Evolutionary conservation across 2,888 invertebrate genomes (phyloP).

Genomic region (Drosophila kokeensis): DNA sequence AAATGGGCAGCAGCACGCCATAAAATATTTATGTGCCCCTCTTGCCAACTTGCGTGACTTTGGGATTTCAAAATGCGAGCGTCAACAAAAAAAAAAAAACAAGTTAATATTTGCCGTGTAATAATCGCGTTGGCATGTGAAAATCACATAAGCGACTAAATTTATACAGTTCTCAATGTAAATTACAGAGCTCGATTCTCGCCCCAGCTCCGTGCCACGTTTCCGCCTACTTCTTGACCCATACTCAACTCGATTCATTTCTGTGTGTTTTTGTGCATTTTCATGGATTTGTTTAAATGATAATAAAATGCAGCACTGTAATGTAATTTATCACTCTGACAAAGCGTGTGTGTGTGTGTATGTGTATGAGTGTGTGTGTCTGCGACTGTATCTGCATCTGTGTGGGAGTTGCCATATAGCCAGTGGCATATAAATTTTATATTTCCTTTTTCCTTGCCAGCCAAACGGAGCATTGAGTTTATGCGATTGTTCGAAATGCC

Average conservation of each 20-base stretch:
- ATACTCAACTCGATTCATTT: constrained; percentile 2
- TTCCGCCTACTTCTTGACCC: not conserved
- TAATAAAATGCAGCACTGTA: constrained; percentile 68
- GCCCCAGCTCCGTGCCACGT: not conserved
- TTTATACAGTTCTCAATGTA: constrained; percentile 54
- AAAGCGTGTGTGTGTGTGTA: not conserved
- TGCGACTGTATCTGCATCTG: not conserved
- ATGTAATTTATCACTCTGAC: constrained; percentile 64
- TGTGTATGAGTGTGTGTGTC: not conserved
- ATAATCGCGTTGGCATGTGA: constrained; percentile 57
- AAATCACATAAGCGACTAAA: constrained; percentile 54
- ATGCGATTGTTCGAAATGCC: constrained; percentile 30
- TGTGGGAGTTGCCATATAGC: constrained; percentile 10
- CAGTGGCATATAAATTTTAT: constrained; percentile 46
- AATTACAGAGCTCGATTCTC: constrained; percentile 16
- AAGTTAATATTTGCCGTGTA: constrained; percentile 37
- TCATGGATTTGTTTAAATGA: constrained; percentile 57
- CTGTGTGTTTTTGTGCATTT: constrained; percentile 21
- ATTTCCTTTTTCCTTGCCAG: constrained; percentile 38
- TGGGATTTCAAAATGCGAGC: constrained; percentile 13
- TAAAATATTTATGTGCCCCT: constrained; percentile 52
- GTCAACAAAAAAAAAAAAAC: not conserved
- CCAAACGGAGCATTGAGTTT: constrained; percentile 24
- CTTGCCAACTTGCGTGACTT: constrained; percentile 46
- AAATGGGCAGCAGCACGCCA: constrained; percentile 37